Evolutionary conservation across 2,888 invertebrate genomes (phyloP).

Genomic region (Aphidoletes aphidimyza): DNA sequence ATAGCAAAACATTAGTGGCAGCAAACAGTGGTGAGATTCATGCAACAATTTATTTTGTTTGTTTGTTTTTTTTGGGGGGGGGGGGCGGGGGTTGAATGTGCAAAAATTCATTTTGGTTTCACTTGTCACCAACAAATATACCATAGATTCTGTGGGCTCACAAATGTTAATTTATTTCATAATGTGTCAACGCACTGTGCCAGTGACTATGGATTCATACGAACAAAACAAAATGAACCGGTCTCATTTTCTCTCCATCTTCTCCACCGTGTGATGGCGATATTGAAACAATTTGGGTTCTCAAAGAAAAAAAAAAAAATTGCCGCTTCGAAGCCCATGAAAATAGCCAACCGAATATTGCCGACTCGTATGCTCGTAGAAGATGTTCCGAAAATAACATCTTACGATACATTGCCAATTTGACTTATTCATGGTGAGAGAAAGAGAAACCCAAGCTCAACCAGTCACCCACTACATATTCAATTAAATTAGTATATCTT

Average conservation of each 20-base stretch:
- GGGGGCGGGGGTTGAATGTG: constrained; percentile 2
- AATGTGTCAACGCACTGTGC: background rate
- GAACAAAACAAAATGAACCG: too few relatives aligned
- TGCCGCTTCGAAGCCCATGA: too few relatives aligned
- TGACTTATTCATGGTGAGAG: background rate
- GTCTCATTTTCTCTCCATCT: too few relatives aligned
- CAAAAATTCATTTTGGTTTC: constrained; percentile 21
- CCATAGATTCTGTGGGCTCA: constrained; percentile 1
- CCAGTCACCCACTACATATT: background rate
- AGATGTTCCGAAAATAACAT: background rate
- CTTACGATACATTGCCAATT: background rate
- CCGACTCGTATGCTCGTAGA: background rate
- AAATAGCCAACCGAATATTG: too few relatives aligned
- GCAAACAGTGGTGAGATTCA: background rate
- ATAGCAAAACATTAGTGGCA: too few relatives aligned
- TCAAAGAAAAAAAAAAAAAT: too few relatives aligned
- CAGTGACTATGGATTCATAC: too few relatives aligned
- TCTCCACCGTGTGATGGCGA: too few relatives aligned
- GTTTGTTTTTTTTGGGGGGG: too few relatives aligned
- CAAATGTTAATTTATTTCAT: background rate
- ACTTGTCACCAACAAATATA: background rate
- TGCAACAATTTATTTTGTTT: background rate
- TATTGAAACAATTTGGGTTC: too few relatives aligned
- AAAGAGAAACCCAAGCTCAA: background rate
- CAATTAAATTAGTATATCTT: background rate